Evolutionary conservation across 2,113 vertebrate genomes (phyloP), one percentile per base, ranked within the genome.

Genomic region (Rhombomys opimus): DNA sequence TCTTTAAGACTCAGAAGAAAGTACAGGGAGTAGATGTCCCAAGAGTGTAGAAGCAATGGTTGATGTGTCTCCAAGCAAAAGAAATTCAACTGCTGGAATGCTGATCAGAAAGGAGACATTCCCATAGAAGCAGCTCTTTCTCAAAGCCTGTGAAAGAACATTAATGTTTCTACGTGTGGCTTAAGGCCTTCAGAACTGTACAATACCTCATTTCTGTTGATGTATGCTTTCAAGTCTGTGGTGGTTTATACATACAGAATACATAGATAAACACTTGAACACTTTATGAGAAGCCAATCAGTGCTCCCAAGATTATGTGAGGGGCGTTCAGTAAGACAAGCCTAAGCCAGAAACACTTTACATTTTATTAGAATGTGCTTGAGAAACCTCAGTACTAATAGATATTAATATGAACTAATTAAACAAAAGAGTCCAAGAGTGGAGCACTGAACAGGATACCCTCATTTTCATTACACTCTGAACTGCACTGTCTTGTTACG

Each of bases 341-440:
- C 0, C 0, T 30, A 63, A 78, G 20, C 18, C 27, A 23, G 35
- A 2, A 67, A 38, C 90, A 75, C 27, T 1, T 73, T 67, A 93
- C 57, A 22, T 82, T 93, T 82, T 65, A 84, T 92, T 78, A 54
- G 38, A 84, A 73, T 84, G 57, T 54, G 35, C 12, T 78, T 93
- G 46, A 70, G 7, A 7, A 92, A 89, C 46, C 35, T 77, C 0
- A 67, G 25, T 32, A 80, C 57, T 35, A 72, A 27, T 50, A 50
- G 35, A 46, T 70, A 85, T 30, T 78, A 50, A 82, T 76, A 57
- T 57, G 57, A 57, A 46, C 0, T 50, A 88, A 73, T 38, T 63
- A 85, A 84, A 14, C 57, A 17, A 23, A 46, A 22, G 32, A 85
- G 38, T 80, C 81, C 35, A 92, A 86, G 20, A 65, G 25, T 27